Base-by-base conservation (phyloP, 2,797 vertebrate species). In the Arrhamphus sclerolepis region DNA sequence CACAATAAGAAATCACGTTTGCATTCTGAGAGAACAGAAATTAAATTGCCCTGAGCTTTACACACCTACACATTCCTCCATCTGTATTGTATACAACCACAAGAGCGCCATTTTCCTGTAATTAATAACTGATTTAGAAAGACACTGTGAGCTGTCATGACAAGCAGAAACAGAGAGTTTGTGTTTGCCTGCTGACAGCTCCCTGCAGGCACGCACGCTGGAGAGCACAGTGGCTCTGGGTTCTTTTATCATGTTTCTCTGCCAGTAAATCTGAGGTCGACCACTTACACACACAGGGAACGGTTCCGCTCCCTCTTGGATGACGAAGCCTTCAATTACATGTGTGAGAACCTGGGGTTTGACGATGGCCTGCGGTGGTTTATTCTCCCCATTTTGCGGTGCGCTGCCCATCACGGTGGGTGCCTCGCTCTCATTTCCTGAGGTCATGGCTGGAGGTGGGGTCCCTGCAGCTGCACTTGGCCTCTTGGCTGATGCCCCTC, bases 251-350 rank as follows among this genome's bases (percentile, higher is more conserved):
- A 24, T 19, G 50, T 75, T 70, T 59, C 17, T 47, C 56, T 38
- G 58, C 60, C 50, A 38, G 67, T 51, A 22, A 58, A 46, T 29
- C 18, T 0, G 52, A 57, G 68, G 50, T n/a, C 1, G 22, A 42
- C 34, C 53, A 89, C 88, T 90, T 71, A 89, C 81, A 86, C 95
- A 89, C 90, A 98, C 95, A 43, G 96, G 97, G 89, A 99, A 99
- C 1, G 97, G 97, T 86, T 98, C 96, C 0, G 96, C 96, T 78
- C 95, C 97, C 89, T 98, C 97, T 89, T 99, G 97, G 93, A 98
- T 99, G 88, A 98, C 96, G 77, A 99, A 99, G 83, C 97, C 97
- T 87, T 98, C 97, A 68, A 98, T 99, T 89, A 98, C 94, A 84
- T 98, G 97, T 10, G 97, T 98, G 84, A 98, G 95, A 90, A 98